Evolutionary conservation across 2,797 vertebrate genomes (phyloP).

Genomic region (Glyptemys insculpta): DNA sequence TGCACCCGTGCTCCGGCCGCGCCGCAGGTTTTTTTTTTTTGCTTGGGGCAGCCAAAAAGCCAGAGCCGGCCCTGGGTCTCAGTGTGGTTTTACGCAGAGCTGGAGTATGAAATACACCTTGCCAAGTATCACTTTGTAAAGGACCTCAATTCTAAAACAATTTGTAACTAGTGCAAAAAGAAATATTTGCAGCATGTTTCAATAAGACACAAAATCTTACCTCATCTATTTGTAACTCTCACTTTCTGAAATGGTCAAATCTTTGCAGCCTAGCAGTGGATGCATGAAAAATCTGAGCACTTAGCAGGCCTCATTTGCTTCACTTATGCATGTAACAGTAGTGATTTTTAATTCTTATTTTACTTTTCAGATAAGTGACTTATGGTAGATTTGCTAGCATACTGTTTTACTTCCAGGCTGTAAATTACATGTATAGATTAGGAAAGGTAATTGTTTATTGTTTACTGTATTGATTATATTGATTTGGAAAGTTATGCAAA

Average conservation of each 20-base stretch:
- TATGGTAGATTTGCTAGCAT: neutral
- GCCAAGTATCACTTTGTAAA: neutral
- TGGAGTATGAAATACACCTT: neutral
- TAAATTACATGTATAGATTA: neutral
- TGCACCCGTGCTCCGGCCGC: too few relatives aligned
- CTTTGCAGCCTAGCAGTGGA: neutral
- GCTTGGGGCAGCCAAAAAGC: too few relatives aligned
- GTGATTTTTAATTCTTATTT: neutral
- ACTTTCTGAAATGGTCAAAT: neutral
- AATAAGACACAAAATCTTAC: neutral
- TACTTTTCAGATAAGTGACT: neutral
- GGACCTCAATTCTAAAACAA: neutral
- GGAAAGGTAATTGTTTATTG: neutral
- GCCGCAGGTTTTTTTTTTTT: too few relatives aligned
- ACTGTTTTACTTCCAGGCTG: neutral
- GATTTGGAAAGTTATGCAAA: neutral
- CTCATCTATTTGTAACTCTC: neutral
- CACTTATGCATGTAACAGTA: neutral
- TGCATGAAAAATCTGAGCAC: neutral
- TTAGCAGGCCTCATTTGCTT: neutral
- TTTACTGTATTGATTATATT: neutral
- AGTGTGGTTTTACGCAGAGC: neutral
- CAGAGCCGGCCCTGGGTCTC: neutral
- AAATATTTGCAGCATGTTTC: neutral
- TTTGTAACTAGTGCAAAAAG: neutral